A percentile compares a stretch with the other conserved stretches of the same genome.
These are phyloP conservation scores for Drosophila quasianomalipes DNA, from an alignment of 2,888 invertebrate species.

Conservation along the genomic window DNA sequence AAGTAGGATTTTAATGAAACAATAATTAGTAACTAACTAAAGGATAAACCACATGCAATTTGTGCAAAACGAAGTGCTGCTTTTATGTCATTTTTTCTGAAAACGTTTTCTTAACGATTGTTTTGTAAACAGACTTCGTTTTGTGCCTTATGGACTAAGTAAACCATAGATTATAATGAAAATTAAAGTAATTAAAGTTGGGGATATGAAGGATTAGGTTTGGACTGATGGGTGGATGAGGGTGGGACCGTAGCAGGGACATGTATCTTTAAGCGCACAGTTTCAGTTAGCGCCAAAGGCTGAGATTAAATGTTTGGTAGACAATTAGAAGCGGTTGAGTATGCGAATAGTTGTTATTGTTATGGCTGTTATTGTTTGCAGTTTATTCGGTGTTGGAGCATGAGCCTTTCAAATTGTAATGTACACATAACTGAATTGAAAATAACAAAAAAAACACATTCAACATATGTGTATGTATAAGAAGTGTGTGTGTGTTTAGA, in stretches of 20 bases:
- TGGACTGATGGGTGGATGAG: constrained; percentile 16
- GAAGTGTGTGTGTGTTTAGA: constrained; percentile 1
- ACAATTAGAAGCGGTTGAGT: constrained; percentile 71
- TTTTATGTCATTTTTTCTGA: constrained; percentile 8
- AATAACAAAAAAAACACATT: constrained; percentile 41
- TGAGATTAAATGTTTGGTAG: constrained; percentile 49
- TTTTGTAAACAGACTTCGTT: constrained; percentile 51
- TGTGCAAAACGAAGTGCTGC: constrained; percentile 73
- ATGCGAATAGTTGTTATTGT: constrained; percentile 39
- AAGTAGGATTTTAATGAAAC: constrained; percentile 63
- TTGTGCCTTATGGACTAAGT: constrained; percentile 58
- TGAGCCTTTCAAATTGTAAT: constrained; percentile 60
- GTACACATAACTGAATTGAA: constrained; percentile 44
- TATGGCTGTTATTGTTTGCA: constrained; percentile 46
- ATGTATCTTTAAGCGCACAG: constrained; percentile 54
- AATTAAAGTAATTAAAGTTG: constrained; percentile 72
- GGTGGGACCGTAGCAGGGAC: constrained; percentile 42
- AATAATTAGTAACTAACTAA: constrained; percentile 56
- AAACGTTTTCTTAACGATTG: constrained; percentile 19
- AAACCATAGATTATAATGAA: constrained; percentile 60
- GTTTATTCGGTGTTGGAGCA: constrained; percentile 77
- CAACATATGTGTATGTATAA: constrained; percentile 6
- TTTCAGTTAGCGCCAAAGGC: constrained; percentile 50
- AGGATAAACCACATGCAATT: constrained; percentile 70
- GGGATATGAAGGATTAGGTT: constrained; percentile 18